Evolutionary conservation across 2,113 vertebrate species (phyloP), one percentile per base, ranked within the genome.

Genomic region (Proteles cristata): DNA sequence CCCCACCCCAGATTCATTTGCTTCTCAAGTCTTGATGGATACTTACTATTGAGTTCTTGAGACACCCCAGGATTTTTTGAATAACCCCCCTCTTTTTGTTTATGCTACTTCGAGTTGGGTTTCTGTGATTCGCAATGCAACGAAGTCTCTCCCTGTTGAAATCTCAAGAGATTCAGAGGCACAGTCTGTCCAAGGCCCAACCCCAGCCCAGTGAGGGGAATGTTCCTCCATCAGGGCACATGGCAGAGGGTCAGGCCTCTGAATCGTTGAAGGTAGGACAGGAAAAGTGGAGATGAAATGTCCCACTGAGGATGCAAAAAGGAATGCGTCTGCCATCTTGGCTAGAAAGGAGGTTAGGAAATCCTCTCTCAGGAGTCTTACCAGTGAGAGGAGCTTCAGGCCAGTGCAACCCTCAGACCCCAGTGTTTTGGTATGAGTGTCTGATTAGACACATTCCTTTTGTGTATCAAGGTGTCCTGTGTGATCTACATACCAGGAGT

Each of bases 211-310:
- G 7, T 5, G 11, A 31, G 11, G 82, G 65, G 21, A 61, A 1
- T 2, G 1, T 2, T 7, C 2, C 33, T 28, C 28, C 3, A 12
- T 15, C 7, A 33, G 31, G 4, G 4, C 25, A 26, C 33, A 2
- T 0, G 31, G 68, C 9, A 11, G 71, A 39, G 17, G 50, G 11
- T 6, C 80, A 77, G 39, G 16, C 73, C 33, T 66, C 76, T 74
- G 76, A 48, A 8, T 43, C 25, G 2, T 0, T 1, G n/a, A 35
- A 74, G 23, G 1, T 0, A 0, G 15, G 7, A 10, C 2, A 3
- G 21, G 48, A 53, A 74, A 35, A 1, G 10, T 69, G 48, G 63
- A 39, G 15, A 43, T 1, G 19, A 26, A 26, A 28, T 9, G 5
- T 63, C 65, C 55, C 63, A 21, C 31, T 63, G 53, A 53, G 65